phyloP scores from a whole-genome alignment of 1,140 invertebrate genomes.

The Sarcophaga peregrina region DNA sequence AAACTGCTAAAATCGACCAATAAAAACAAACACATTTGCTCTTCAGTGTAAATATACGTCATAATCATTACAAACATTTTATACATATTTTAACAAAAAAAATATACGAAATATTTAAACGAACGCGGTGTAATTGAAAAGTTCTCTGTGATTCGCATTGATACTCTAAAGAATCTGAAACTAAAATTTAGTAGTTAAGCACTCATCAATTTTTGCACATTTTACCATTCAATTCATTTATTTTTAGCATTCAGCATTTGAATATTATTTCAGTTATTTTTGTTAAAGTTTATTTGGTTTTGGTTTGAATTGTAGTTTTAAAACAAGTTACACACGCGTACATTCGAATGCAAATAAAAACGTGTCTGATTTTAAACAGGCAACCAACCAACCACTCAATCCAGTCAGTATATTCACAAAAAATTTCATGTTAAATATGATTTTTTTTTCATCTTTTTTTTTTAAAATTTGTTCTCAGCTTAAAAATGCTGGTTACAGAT shows the following conservation, averaged over 20 bases:
- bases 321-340: slow-evolving; percentile 26
- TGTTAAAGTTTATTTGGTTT: neutral
- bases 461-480: neutral
- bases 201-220: neutral
- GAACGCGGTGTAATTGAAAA: too few species aligned
- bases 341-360: slow-evolving; percentile 9
- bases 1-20: too few species aligned
- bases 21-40: too few species aligned
- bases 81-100: too few species aligned
- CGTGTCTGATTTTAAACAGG: neutral
- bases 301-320: neutral
- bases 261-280: neutral
- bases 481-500: too few species aligned
- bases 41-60: too few species aligned
- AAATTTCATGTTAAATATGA: neutral
- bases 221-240: neutral
- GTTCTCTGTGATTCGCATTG: too few species aligned
- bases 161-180: too few species aligned
- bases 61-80: too few species aligned
- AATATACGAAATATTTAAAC: too few species aligned
- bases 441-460: neutral
- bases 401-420: neutral
- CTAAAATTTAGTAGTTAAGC: neutral
- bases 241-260: neutral
- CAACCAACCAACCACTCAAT: neutral